Conservation (phyloP, 2,113 vertebrate genomes). For the Gobiocypris rarus region DNA sequence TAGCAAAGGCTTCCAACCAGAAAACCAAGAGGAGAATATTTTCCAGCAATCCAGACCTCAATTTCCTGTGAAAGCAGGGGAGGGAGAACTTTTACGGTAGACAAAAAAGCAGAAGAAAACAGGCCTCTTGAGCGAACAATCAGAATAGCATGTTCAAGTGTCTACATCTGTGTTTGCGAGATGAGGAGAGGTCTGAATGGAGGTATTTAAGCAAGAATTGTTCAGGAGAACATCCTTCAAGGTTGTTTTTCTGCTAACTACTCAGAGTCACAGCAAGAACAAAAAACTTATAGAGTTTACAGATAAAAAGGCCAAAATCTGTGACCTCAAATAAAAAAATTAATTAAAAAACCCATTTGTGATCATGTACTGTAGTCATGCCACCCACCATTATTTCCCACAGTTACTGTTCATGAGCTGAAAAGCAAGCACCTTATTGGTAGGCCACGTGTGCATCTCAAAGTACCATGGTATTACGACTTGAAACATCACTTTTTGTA, state of each 20-base stretch:
- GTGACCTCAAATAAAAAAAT: neutral
- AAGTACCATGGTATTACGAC: neutral
- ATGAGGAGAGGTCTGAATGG: constrained; percentile 9
- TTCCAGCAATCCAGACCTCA: constrained; percentile 13
- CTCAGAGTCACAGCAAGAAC: neutral
- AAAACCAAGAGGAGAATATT: neutral
- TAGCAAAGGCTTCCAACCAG: neutral
- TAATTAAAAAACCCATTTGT: neutral
- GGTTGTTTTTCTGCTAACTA: constrained; percentile 1
- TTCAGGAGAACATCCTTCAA: neutral
- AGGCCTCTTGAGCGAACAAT: neutral
- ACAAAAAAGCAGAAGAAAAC: constrained; percentile 18
- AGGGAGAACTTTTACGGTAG: neutral
- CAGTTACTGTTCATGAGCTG: neutral
- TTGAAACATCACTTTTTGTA: neutral
- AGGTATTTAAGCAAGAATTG: constrained; percentile 10
- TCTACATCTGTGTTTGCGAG: constrained; percentile 16
- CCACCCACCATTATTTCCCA: neutral
- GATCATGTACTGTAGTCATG: neutral
- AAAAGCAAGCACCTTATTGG: neutral
- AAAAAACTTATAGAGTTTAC: neutral
- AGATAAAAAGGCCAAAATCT: neutral
- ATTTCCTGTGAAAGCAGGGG: constrained; percentile 3
- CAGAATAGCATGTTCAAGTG: constrained; percentile 21
- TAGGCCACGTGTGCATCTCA: neutral